phyloP scores from a whole-genome alignment of 2,113 vertebrate species.

The Equus quagga region DNA sequence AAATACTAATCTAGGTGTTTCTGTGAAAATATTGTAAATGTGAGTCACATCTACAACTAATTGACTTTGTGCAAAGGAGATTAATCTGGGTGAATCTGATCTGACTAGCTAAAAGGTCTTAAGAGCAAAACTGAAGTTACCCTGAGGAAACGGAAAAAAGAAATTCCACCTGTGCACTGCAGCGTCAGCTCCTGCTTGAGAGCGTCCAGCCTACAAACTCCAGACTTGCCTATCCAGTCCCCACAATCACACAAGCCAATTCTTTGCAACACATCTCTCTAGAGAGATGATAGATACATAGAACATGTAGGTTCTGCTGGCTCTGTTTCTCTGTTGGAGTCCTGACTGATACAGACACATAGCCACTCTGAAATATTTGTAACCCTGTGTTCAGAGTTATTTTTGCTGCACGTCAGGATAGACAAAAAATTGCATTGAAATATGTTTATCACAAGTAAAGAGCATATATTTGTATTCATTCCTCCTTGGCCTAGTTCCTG shows the following conservation, averaged over 20 bases:
- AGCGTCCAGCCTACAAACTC: background rate
- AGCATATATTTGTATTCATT: background rate
- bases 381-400: background rate
- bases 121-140: background rate
- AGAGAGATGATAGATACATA: too few relatives aligned
- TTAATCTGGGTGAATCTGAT: slow-evolving; percentile 2
- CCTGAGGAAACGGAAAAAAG: background rate
- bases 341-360: background rate
- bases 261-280: background rate
- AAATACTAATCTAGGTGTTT: background rate
- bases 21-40: background rate
- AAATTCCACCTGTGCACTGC: background rate
- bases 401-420: background rate
- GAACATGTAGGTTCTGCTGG: too few relatives aligned
- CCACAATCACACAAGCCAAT: background rate
- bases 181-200: background rate
- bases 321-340: background rate
- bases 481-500: background rate
- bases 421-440: background rate
- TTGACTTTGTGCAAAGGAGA: slow-evolving; percentile 15
- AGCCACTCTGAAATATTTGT: background rate
- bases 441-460: background rate
- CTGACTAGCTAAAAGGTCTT: background rate
- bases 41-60: background rate
- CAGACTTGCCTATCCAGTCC: background rate